Conservation (phyloP, 23 tunicate species). For the Aplidium turbinatum region DNA sequence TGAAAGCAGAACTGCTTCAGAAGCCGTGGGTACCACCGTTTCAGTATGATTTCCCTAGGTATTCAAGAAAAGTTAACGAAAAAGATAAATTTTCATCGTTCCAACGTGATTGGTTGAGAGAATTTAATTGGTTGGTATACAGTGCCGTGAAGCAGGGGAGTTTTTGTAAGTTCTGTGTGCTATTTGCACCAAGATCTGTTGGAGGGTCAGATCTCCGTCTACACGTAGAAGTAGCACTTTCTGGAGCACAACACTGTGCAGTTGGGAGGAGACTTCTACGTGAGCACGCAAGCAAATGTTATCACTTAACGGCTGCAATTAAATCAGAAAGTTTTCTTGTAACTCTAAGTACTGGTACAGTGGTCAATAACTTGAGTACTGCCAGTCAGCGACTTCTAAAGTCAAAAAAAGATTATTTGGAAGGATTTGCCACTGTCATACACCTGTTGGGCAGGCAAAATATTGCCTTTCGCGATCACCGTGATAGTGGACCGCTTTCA, state of each 20-base stretch:
- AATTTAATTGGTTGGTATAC: no score
- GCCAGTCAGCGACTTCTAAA: conserved; percentile 21
- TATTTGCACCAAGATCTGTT: no score
- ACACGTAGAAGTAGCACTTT: conserved; percentile 19
- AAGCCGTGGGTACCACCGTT: conserved; percentile 9
- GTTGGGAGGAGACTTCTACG: conserved; percentile 21
- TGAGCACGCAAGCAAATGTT: conserved; percentile 39
- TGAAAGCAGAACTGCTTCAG: conserved; percentile 25
- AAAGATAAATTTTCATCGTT: conserved; percentile 22
- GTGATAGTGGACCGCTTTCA: conserved; percentile 9
- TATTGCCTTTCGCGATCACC: conserved; percentile 4
- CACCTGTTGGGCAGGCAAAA: conserved; percentile 27
- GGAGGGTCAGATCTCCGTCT: conserved; percentile 2
- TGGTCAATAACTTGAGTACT: conserved; percentile 16
- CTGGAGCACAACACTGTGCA: conserved; percentile 5
- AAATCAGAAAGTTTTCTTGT: conserved; percentile 7
- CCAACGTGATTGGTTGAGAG: no score
- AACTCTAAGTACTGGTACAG: conserved; percentile 21
- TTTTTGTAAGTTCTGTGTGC: no score
- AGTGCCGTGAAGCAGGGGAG: no score
- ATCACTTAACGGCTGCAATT: conserved; percentile 45
- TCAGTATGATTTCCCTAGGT: conserved; percentile 24
- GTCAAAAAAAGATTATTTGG: conserved; percentile 24
- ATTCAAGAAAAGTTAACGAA: conserved; percentile 11
- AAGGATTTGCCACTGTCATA: conserved; percentile 22